Evolutionary conservation across 2,888 invertebrate species (phyloP).

Genomic region (Leptopilina myrica): DNA sequence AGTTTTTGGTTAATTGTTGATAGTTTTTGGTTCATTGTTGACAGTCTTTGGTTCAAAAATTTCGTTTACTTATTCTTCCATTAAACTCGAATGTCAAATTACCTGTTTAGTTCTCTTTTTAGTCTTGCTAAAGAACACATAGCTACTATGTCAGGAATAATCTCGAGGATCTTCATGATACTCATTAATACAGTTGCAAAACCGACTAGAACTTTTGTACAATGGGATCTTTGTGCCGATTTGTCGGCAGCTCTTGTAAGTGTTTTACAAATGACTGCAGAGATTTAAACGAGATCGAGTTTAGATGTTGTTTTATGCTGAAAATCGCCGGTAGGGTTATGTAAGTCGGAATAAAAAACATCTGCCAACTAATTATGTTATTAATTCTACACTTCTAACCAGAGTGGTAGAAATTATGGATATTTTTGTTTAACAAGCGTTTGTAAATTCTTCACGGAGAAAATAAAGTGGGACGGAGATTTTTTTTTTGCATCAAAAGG

Average conservation of each 20-base stretch:
- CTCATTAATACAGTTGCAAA: slow-evolving; percentile 52
- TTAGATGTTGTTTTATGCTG: slow-evolving; percentile 30
- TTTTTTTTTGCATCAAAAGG: background rate
- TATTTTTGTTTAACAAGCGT: too few species aligned
- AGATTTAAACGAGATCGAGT: slow-evolving; percentile 19
- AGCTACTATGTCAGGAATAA: slow-evolving; percentile 16
- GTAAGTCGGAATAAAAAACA: slow-evolving; percentile 20
- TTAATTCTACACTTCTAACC: background rate
- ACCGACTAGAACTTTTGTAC: slow-evolving; percentile 44
- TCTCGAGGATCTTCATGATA: slow-evolving; percentile 41
- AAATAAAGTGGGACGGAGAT: slow-evolving; percentile 1
- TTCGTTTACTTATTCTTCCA: background rate
- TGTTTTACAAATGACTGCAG: slow-evolving; percentile 37
- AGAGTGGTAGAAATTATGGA: too few species aligned
- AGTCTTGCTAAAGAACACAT: slow-evolving; percentile 15
- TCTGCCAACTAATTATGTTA: background rate
- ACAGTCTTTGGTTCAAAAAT: background rate
- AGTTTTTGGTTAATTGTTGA: too few species aligned
- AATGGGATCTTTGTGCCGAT: slow-evolving; percentile 50
- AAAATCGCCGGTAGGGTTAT: slow-evolving; percentile 11
- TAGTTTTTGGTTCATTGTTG: too few species aligned
- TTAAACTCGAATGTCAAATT: slow-evolving; percentile 15
- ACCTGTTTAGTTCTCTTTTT: slow-evolving; percentile 25
- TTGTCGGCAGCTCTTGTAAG: slow-evolving; percentile 38
- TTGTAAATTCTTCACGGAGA: too few species aligned